Base-by-base conservation (phyloP, 2,888 invertebrate species). In the Macrosiphum euphorbiae region DNA sequence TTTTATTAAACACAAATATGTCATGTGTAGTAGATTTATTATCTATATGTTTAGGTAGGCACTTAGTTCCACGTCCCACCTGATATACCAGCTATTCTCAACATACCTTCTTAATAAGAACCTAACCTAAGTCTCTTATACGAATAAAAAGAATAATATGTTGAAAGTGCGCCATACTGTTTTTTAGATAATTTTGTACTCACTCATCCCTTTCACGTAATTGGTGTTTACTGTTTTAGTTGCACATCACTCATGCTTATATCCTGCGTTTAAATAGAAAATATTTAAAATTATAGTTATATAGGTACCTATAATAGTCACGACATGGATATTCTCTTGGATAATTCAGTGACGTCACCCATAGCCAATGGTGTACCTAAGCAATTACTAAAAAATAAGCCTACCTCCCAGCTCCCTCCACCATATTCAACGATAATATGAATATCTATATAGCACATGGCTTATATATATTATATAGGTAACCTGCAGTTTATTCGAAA, bases 191-290 rank as follows among this genome's bases (percentile, higher is more conserved):
- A 88, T 88, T 88, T 88, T 88, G 50, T 88, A 50, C 26, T 50
- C 50, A 50, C 28, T 88, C 52, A 35, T 78, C 78, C 41, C 52
- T 78, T 41, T 78, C 35, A 41, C 35, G 35, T 78, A 78, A 78
- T 78, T 78, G 58, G 26, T 28, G 26, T 84, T 91, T 26, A 91
- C 91, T 94, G 35, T 52, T 61, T 88, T n/a, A 84, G 47, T 50
- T 85, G 41, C 52, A 55, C 28, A 35, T 94, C 41, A 44, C 28
- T 92, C 50, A 78, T 87, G 52, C 86, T n/a, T 94, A 78, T 94
- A n/a, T 41, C 44, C 47, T 94, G 28, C 35, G 44, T 88, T 52
- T 87, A 44, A 58, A 55, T 52, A 90, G 90, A 50, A 90, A 78
- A 90, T 90, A 90, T n/a, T 90, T 50, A 47, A 50, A 90, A 90